Base-by-base conservation (phyloP, 2,113 vertebrate genomes). In the Ammospiza nelsoni region DNA sequence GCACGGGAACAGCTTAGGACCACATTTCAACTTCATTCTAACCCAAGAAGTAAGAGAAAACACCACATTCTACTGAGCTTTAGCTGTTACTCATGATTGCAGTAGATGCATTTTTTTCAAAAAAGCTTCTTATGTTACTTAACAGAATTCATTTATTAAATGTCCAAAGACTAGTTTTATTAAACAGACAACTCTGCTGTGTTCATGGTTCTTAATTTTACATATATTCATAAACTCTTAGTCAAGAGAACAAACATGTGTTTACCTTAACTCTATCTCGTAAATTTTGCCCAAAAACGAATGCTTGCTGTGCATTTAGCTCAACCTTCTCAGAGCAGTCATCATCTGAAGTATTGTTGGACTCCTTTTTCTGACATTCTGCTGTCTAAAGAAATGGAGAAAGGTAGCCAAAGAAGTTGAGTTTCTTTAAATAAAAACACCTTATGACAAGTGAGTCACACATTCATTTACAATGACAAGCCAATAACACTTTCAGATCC, bases 241-340 rank as follows among this genome's bases (percentile, higher is more conserved):
- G 25, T 27, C n/a, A 43, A 58, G 44, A 52, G 13, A 91, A 77
- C 3, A 59, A 82, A 57, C 3, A 7, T 1, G 0, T 27, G 23
- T 33, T 92, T 95, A 99, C 99, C 99, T 99, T 99, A 90, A 99
- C 99, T 98, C 99, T 98, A 87, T 99, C 99, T 97, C 99, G 98
- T 92, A 99, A 98, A 97, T 99, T 99, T 81, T 99, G 99, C 83
- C 99, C 99, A 95, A 99, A 99, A 35, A 99, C 98, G 84, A 99
- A 99, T 3, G 98, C 98, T 76, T 98, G 98, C 81, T 98, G 99
- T 48, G 98, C 89, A 57, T 94, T 97, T 28, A 97, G 89, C 24
- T 99, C 98, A 12, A 96, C 97, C 80, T 97, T 97, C 92, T 97
- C 98, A 87, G 89, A 97, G 67, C 63, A 97, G 62, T 98, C 98